Conservation (phyloP, 2,113 vertebrate species). For the Raja brachyura region DNA sequence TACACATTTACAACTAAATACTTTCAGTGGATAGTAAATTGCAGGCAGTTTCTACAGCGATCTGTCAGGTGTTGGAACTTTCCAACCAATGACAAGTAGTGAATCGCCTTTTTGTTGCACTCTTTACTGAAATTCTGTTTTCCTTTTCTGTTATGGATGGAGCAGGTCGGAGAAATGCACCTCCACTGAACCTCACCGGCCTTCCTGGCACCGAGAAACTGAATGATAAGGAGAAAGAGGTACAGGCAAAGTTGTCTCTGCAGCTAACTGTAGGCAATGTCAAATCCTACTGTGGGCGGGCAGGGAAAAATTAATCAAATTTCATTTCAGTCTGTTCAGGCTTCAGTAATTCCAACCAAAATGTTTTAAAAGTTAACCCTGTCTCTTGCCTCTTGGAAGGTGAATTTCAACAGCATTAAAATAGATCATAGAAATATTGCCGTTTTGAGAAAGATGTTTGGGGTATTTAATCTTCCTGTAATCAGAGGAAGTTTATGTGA, state of each 20-base stretch:
- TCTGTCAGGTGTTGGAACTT: neutral
- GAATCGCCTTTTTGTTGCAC: neutral
- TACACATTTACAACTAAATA: neutral
- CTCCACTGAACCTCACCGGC: constrained; percentile 88
- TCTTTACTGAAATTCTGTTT: neutral
- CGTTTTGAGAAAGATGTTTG: neutral
- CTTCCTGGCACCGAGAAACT: constrained; percentile 96
- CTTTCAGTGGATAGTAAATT: neutral
- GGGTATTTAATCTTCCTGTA: neutral
- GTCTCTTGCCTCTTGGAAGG: neutral
- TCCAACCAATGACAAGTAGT: neutral
- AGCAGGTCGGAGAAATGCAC: constrained; percentile 83
- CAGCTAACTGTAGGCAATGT: neutral
- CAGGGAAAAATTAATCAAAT: neutral
- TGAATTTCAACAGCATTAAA: neutral
- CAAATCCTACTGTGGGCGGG: neutral
- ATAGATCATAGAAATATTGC: neutral
- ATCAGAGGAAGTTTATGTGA: neutral
- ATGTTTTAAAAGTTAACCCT: neutral
- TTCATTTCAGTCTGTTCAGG: neutral
- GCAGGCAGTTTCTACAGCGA: too few relatives aligned
- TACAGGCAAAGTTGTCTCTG: constrained; percentile 48
- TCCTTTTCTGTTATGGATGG: constrained; percentile 41
- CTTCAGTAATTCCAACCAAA: neutral
- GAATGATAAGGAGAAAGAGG: constrained; percentile 95